Base-by-base conservation (phyloP, 2,797 vertebrate genomes). In the Phrynocephalus vlangalii region DNA sequence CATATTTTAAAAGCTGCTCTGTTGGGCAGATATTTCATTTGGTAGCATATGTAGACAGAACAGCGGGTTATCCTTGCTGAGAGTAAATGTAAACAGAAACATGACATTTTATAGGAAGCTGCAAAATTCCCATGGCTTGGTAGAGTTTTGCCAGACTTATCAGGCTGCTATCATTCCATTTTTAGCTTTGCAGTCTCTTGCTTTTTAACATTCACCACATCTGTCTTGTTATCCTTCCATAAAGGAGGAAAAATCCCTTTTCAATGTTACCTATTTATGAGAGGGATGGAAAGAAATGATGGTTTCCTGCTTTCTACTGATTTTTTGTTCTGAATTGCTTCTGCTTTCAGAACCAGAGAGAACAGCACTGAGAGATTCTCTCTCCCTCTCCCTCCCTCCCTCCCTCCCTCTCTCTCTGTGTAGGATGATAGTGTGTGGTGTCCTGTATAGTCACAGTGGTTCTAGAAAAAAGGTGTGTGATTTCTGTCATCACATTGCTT, bases 1-100 rank as follows among this genome's bases (percentile, higher is more conserved):
- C 90, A 89, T 92, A 90, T 93, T 91, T 94, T 92, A 88, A 92
- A 91, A 88, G 66, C 82, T 92, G 88, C 63, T 22, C 5, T 63
- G 85, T 84, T 88, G 78, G 84, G 66, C 83, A 91, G 87, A 82
- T 88, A 91, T 93, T 94, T 95, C 86, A 87, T 87, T 33, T 88
- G 82, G 70, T 89, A 56, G 88, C 86, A 22, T 82, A 72, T 44
- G 71, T 82, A 90, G 76, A 44, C 52, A 7, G 88, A 90, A 84
- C 83, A 91, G 76, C 3, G 83, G 82, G 30, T 83, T 44, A 48
- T 67, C 86, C 77, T 48, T 8, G 85, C 73, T 87, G 75, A 44
- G 30, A 83, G 84, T 88, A 78, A 52, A 90, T 89, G 33, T 91
- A 82, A 79, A 50, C 18, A 94, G 75, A 89, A 93, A 86, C 56